These are phyloP conservation scores for Tuberolachnus salignus DNA, from an alignment of 2,888 invertebrate genomes.

Conservation along the genomic window DNA sequence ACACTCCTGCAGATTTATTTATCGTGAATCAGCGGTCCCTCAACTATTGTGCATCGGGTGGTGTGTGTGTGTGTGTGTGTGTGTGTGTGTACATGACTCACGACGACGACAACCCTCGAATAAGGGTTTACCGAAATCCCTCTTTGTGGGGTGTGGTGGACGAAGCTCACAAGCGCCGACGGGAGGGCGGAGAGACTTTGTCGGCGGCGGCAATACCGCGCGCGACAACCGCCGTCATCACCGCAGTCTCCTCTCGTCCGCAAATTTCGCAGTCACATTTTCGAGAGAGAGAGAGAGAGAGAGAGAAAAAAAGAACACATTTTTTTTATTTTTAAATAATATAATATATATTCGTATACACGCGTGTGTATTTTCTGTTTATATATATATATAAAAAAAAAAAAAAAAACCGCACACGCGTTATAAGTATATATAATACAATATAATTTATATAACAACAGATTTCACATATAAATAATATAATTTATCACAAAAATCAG, in stretches of 20 bases:
- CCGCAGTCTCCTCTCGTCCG: not conserved
- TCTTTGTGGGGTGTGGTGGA: slow-evolving; percentile 49
- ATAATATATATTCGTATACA: too few relatives aligned
- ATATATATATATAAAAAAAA: too few relatives aligned
- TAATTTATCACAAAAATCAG: too few relatives aligned
- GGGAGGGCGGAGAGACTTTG: not conserved
- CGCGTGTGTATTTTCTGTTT: too few relatives aligned
- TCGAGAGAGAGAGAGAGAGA: too few relatives aligned
- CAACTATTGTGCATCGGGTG: slow-evolving; percentile 35
- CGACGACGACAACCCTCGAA: slow-evolving; percentile 47
- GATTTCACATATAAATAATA: too few relatives aligned
- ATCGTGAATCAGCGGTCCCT: slow-evolving; percentile 55
- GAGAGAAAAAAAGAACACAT: not conserved
- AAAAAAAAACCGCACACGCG: too few relatives aligned
- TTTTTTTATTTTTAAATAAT: too few relatives aligned
- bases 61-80: not conserved
- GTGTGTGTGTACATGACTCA: slow-evolving; percentile 41
- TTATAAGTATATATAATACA: too few relatives aligned
- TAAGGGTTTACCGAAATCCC: slow-evolving; percentile 49
- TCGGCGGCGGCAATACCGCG: not conserved
- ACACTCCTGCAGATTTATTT: slow-evolving; percentile 55
- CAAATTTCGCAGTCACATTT: not conserved
- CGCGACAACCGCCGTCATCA: not conserved
- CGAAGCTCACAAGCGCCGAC: slow-evolving; percentile 16
- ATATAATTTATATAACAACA: too few relatives aligned